Evolutionary conservation across 2,888 invertebrate genomes (phyloP).

Genomic region (Agrotis puta): DNA sequence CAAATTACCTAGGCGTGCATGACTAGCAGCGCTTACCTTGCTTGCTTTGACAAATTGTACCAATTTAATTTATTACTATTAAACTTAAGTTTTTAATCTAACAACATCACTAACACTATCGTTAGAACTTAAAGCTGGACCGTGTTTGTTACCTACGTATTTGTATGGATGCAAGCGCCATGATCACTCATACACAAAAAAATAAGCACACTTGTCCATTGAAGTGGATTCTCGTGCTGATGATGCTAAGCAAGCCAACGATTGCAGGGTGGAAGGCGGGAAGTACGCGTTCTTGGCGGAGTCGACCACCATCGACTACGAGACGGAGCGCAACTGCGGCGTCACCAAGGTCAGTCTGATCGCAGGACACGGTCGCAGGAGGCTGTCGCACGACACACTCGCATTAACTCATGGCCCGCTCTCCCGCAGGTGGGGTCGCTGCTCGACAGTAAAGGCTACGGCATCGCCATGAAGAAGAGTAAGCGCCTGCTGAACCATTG

Average conservation of each 20-base stretch:
- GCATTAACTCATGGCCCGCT: neutral
- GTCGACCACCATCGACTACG: constrained; percentile 96
- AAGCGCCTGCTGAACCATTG: constrained; percentile 60
- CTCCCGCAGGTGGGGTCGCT: constrained; percentile 92
- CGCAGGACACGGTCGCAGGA: neutral
- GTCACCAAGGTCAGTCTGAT: constrained; percentile 90
- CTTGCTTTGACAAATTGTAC: neutral
- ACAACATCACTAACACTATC: no score
- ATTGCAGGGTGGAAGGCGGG: constrained; percentile 70
- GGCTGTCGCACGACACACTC: neutral
- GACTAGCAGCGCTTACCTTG: neutral
- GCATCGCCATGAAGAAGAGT: constrained; percentile 96
- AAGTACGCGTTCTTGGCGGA: constrained; percentile 97
- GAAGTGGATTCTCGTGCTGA: no score
- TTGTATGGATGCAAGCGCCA: no score
- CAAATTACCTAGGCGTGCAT: neutral
- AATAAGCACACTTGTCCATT: no score
- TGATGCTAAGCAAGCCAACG: neutral
- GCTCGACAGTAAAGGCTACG: constrained; percentile 96
- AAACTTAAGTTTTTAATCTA: no score
- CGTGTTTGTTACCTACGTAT: no score
- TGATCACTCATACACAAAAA: no score
- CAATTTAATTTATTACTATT: neutral
- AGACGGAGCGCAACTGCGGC: constrained; percentile 94
- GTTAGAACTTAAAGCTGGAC: no score